A percentile compares a stretch with the other conserved stretches of the same genome.
Conservation (phyloP, 2,888 invertebrate genomes). For the Xylota sylvarum region DNA sequence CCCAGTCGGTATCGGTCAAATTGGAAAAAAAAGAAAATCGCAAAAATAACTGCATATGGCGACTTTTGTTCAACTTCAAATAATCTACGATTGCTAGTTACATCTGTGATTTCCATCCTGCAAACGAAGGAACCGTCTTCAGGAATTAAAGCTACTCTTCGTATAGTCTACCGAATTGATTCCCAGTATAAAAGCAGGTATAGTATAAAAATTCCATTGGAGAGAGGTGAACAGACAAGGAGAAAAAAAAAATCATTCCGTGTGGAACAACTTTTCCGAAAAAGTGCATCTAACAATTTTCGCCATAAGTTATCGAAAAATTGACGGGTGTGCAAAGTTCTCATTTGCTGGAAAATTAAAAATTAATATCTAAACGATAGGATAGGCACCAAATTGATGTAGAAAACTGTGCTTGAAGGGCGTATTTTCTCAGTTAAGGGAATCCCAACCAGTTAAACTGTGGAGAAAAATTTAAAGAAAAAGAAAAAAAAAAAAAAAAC, state of each 20-base stretch:
- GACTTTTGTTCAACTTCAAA: slow-evolving; percentile 72
- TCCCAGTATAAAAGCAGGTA: slow-evolving; percentile 42
- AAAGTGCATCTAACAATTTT: slow-evolving; percentile 48
- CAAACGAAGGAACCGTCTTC: slow-evolving; percentile 32
- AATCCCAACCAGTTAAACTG: slow-evolving; percentile 19
- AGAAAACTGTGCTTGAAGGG: slow-evolving; percentile 33
- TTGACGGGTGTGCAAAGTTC: neutral
- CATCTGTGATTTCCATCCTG: slow-evolving; percentile 66
- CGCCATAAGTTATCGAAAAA: neutral
- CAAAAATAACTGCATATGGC: slow-evolving; percentile 77
- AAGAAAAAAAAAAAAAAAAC: slow-evolving; percentile 14
- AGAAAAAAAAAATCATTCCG: slow-evolving; percentile 12
- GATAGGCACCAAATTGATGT: neutral
- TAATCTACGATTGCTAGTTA: slow-evolving; percentile 68
- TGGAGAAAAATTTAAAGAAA: slow-evolving; percentile 3
- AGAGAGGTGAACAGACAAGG: slow-evolving; percentile 10
- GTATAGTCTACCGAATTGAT: slow-evolving; percentile 30
- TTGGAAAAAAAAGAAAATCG: slow-evolving; percentile 72
- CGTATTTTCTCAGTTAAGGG: slow-evolving; percentile 41
- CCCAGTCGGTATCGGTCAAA: slow-evolving; percentile 64
- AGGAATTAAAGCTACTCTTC: slow-evolving; percentile 42
- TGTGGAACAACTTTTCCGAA: slow-evolving; percentile 43
- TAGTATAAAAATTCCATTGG: slow-evolving; percentile 59
- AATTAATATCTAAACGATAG: slow-evolving; percentile 5
- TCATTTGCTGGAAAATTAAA: neutral